A percentile compares a stretch with the other conserved stretches of the same genome.
These are phyloP conservation scores for Ernsta delagoae DNA, from an alignment of 2,888 invertebrate genomes.

Conservation along the genomic window DNA sequence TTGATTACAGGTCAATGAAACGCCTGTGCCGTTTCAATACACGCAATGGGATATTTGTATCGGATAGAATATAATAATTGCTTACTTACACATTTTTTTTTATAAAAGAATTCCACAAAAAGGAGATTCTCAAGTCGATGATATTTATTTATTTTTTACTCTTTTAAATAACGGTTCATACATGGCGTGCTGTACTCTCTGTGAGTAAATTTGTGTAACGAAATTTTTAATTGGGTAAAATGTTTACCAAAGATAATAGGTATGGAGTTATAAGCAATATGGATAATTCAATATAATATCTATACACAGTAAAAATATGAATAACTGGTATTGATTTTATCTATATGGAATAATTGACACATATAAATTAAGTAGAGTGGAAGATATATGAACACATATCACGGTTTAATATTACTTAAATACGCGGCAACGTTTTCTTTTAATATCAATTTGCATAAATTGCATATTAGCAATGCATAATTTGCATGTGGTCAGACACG, in stretches of 20 bases:
- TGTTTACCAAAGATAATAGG: too few species aligned
- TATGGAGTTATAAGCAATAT: too few species aligned
- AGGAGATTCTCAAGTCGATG: too few species aligned
- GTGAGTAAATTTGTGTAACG: too few species aligned
- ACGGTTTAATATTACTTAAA: not conserved
- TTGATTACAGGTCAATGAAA: slow-evolving; percentile 63
- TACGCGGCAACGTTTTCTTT: not conserved
- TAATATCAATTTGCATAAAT: not conserved
- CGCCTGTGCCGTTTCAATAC: not conserved
- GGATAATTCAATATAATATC: too few species aligned
- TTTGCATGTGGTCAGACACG: not conserved
- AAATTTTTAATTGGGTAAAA: too few species aligned
- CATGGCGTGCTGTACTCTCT: too few species aligned
- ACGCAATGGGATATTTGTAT: slow-evolving; percentile 8
- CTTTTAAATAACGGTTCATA: not conserved
- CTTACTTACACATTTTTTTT: not conserved
- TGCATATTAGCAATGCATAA: too few species aligned
- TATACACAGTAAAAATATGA: too few species aligned
- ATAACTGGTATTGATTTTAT: too few species aligned
- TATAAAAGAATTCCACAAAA: too few species aligned
- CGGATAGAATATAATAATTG: not conserved
- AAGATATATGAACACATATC: not conserved
- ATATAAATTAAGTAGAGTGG: too few species aligned
- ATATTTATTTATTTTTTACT: slow-evolving; percentile 22
- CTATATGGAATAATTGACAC: not conserved